Percentiles rank a stretch among this genome's conserved stretches.
Evolutionary conservation across 2,888 invertebrate species (phyloP).

Genomic region (Beris chalybata): DNA sequence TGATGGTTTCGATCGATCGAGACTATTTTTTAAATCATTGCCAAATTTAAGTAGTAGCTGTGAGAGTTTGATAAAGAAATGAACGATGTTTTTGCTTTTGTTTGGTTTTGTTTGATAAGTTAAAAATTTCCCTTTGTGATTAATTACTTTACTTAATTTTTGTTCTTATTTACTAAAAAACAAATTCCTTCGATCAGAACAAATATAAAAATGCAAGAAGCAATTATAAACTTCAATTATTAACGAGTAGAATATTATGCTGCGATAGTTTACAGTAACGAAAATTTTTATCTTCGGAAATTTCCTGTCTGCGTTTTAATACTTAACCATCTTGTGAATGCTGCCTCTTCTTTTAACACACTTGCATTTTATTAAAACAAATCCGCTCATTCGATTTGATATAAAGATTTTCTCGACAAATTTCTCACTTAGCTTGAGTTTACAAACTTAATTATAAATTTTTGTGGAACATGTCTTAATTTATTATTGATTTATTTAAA

Average conservation of each 20-base stretch:
- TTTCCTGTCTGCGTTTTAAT: neutral
- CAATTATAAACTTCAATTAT: neutral
- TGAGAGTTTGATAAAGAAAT: conserved; percentile 63
- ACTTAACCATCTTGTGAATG: too few species aligned
- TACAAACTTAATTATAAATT: too few species aligned
- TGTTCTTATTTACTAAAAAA: neutral
- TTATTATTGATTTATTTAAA: too few species aligned
- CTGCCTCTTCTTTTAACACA: too few species aligned
- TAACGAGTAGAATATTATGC: conserved; percentile 10
- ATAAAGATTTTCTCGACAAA: too few species aligned
- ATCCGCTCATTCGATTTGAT: too few species aligned
- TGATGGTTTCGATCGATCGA: conserved; percentile 46
- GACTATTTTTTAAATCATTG: conserved; percentile 63
- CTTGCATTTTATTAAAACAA: too few species aligned
- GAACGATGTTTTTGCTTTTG: conserved; percentile 31
- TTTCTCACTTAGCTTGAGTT: too few species aligned
- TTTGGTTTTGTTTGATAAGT: too few species aligned
- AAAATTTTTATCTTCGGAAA: neutral
- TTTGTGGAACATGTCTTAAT: too few species aligned
- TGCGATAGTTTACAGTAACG: conserved; percentile 6
- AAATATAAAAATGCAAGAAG: neutral
- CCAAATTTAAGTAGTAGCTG: conserved; percentile 73
- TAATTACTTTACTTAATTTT: neutral
- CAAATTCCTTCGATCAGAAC: neutral
- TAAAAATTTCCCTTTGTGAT: neutral